Percentiles rank a stretch among this genome's conserved stretches.
Conservation (phyloP, 2,888 invertebrate genomes). For the Keiferia lycopersicella region DNA sequence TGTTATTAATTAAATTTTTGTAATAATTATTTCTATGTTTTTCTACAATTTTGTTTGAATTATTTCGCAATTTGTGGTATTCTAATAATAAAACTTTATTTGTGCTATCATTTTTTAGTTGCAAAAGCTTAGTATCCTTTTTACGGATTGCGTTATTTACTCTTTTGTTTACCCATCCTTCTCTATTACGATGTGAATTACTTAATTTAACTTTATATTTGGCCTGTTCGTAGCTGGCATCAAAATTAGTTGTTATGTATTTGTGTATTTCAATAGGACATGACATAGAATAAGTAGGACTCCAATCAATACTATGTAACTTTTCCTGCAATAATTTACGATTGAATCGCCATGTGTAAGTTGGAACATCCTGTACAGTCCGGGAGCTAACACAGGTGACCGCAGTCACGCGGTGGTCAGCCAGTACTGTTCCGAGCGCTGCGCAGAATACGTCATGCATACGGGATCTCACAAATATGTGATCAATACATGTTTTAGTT, state of each 20-base stretch:
- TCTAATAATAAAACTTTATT: slow-evolving; percentile 29
- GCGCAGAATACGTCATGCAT: slow-evolving; percentile 30
- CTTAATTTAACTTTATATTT: neutral
- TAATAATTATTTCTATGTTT: slow-evolving; percentile 23
- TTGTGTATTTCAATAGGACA: neutral
- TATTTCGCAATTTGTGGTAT: slow-evolving; percentile 30
- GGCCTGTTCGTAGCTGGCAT: neutral
- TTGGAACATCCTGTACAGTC: slow-evolving; percentile 3
- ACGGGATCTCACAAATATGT: slow-evolving; percentile 30
- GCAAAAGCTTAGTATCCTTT: slow-evolving; percentile 30
- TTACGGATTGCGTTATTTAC: slow-evolving; percentile 7
- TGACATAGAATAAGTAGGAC: neutral
- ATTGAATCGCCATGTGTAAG: neutral
- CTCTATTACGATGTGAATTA: neutral
- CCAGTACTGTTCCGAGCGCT: slow-evolving; percentile 28
- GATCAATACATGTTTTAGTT: slow-evolving; percentile 31
- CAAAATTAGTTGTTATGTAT: neutral
- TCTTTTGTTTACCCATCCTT: neutral
- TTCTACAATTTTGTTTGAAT: slow-evolving; percentile 25
- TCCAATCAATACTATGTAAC: slow-evolving; percentile 3
- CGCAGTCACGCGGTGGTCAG: neutral
- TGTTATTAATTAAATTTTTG: slow-evolving; percentile 20
- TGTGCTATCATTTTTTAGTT: slow-evolving; percentile 29
- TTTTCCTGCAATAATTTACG: neutral
- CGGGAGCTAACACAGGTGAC: too few species aligned